phyloP scores from a whole-genome alignment of 1,140 invertebrate genomes.

The Diplogasteroides magnus region DNA sequence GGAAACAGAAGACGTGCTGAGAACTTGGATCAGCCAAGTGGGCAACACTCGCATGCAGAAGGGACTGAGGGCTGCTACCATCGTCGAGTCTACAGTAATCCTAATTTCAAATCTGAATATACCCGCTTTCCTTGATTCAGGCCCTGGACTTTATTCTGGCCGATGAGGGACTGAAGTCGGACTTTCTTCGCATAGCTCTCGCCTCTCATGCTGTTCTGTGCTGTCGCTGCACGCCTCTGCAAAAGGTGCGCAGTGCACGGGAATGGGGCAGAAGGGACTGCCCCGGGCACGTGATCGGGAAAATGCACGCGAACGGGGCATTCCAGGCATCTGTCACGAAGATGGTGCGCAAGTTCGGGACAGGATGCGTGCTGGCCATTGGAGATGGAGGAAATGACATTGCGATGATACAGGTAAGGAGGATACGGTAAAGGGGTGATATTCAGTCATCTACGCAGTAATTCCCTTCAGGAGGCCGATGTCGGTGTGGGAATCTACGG shows the following conservation, averaged over 20 bases:
- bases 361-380: constrained; percentile 85
- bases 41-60: constrained; percentile 12
- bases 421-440: background rate
- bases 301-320: background rate
- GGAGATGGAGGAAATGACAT: constrained; percentile 99
- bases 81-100: constrained; percentile 8
- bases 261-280: background rate
- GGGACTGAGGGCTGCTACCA: constrained; percentile 6
- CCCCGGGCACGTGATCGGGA: background rate
- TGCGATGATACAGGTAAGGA: constrained; percentile 81
- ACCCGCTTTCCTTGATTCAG: constrained; percentile 67
- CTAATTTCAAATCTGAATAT: background rate
- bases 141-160: constrained; percentile 78
- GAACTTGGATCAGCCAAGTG: background rate
- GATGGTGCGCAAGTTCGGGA: constrained; percentile 77
- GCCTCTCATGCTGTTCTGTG: constrained; percentile 92
- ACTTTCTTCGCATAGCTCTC: constrained; percentile 86
- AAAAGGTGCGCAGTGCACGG: constrained; percentile 64
- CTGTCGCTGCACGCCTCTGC: constrained; percentile 94
- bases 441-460: too few relatives aligned
- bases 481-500: constrained; percentile 93
- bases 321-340: constrained; percentile 75
- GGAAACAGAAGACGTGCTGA: background rate
- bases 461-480: constrained; percentile 58
- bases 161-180: constrained; percentile 77